Conservation (phyloP, 2,888 invertebrate species). For the Brassicogethes aeneus region DNA sequence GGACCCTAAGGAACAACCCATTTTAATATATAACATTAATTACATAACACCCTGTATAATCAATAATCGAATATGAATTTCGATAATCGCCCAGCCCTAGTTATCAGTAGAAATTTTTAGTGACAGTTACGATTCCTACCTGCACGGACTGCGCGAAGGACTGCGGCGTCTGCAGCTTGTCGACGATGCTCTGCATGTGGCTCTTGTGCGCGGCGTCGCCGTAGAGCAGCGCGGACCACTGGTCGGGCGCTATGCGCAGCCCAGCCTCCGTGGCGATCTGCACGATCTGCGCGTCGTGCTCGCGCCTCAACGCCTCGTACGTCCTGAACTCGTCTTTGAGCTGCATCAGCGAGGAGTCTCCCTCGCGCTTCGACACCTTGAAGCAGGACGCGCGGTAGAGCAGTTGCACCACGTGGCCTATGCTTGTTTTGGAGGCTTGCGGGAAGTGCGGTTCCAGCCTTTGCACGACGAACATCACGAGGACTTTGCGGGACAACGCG, state of each 20-base stretch:
- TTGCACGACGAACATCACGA: constrained; percentile 98
- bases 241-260: constrained; percentile 92
- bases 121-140: too few relatives aligned
- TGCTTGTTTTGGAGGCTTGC: constrained; percentile 96
- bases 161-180: constrained; percentile 88
- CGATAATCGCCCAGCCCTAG: too few relatives aligned
- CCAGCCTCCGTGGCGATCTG: constrained; percentile 98
- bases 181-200: constrained; percentile 92
- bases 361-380: constrained; percentile 93
- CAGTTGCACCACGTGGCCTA: constrained; percentile 97
- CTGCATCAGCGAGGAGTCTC: constrained; percentile 96
- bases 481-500: constrained; percentile 82
- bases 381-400: constrained; percentile 97
- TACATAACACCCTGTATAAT: too few relatives aligned
- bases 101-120: too few relatives aligned
- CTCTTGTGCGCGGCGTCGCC: constrained; percentile 94
- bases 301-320: constrained; percentile 85
- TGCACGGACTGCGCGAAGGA: constrained; percentile 85
- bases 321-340: constrained; percentile 93
- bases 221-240: constrained; percentile 94
- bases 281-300: constrained; percentile 97
- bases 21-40: too few relatives aligned
- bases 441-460: constrained; percentile 90
- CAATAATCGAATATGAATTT: too few relatives aligned
- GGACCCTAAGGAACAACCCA: too few relatives aligned